Base-by-base conservation (phyloP, 2,888 invertebrate genomes). In the Chironomus riparius region DNA sequence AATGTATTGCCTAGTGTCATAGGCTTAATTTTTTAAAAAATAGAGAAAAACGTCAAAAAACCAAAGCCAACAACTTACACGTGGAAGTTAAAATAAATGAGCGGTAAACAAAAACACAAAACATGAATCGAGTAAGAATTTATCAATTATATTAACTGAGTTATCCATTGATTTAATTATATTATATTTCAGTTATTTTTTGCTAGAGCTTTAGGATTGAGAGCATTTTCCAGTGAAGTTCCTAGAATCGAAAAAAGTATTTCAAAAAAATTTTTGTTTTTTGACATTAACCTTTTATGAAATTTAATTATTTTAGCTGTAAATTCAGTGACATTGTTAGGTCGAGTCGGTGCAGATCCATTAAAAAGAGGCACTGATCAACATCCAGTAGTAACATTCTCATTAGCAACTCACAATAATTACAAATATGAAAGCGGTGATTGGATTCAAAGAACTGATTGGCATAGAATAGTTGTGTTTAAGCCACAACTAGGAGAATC, bases 381-480 rank as follows among this genome's bases (percentile, higher is more conserved):
- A 77, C 94, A 93, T 83, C 96, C 96, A 2, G 93, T 96, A 24
- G 89, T 94, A 38, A 89, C 93, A 78, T 97, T 97, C 83, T 93
- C 95, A 0, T 80, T 97, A 74, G 97, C 97, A 3, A 97, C 97
- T 24, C 94, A 95, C 81, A 89, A 88, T 62, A 93, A 92, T 82
- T 95, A 93, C 83, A 91, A 90, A 81, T 90, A 91, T 83, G 91
- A 91, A 80, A 85, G 87, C 81, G 95, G 94, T 4, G 93, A 94
- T 79, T 87, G 91, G 81, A 85, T 91, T 73, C 94, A 95, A 81
- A 90, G 92, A 80, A 95, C 95, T 7, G 95, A 96, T 79, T 97
- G 97, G 97, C 97, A 97, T 83, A 87, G 93, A 80, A 84, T 97
- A 70, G 91, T 92, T 79, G 91, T 96, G 6, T 97, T 97, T 82